These are phyloP conservation scores for Nothoprocta pentlandii DNA, from an alignment of 2,113 vertebrate species.

Conservation along the genomic window DNA sequence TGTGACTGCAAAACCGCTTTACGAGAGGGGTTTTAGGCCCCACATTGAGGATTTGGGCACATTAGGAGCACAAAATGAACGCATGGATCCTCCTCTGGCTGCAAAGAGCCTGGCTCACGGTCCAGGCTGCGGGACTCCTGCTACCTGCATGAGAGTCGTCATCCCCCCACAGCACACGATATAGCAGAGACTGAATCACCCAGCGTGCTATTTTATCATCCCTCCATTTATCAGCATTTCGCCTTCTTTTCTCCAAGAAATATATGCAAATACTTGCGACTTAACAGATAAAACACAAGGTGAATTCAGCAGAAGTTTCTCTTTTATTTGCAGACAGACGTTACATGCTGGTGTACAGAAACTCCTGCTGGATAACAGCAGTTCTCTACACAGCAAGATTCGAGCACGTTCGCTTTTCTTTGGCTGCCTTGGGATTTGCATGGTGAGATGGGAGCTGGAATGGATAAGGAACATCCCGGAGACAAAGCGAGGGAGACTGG, in stretches of 20 bases:
- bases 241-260: neutral
- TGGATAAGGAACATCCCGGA: neutral
- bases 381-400: neutral
- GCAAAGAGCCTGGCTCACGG: accelerated
- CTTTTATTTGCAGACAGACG: slow-evolving; percentile 21
- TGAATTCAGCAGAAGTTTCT: neutral
- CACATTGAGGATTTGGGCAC: accelerated
- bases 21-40: neutral
- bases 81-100: accelerated
- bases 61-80: accelerated
- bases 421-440: accelerated
- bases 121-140: neutral
- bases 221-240: neutral
- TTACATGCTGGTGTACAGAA: neutral
- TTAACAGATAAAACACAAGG: neutral
- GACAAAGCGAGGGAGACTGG: neutral
- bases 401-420: neutral
- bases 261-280: neutral
- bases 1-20: neutral
- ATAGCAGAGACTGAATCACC: neutral
- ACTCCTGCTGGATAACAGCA: neutral
- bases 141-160: neutral
- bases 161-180: accelerated
- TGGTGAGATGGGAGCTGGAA: neutral
- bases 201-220: neutral